Evolutionary conservation across 2,888 invertebrate species (phyloP), one percentile per base, ranked within the genome.

Genomic region (Hecatera dysodea): DNA sequence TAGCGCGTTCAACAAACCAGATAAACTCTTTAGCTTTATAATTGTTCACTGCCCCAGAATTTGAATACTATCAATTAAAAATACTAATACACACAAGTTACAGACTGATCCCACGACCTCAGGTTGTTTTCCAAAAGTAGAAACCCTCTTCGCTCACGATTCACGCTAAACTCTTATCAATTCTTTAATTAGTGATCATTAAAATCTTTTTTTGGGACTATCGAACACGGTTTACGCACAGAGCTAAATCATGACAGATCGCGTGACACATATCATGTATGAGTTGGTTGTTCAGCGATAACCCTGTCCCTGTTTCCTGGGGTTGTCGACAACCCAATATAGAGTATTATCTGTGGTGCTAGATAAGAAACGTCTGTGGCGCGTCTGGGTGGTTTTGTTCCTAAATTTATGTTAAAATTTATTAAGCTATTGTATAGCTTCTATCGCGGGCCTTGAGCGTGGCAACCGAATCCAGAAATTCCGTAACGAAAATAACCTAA

Each of bases 131-230:
- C 29, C 29, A 11, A 29, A 3, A 11, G 0, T 6, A 55, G 33
- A 33, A 55, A n/a, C 0, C 33, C 55, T 1, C 55, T 1, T 53
- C 9, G 27, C 11, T 55, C 55, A 39, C 39, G 39, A 39, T 12
- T 39, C 39, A 33, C 55, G 53, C 2, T 12, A 11, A 19, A 9
- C 4, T 6, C 29, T 53, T 53, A 55, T 55, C 55, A 55, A 55
- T 55, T 55, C 55, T 55, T 55, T 33, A 55, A 55, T 55, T 55
- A 55, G 55, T 55, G 55, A 55, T n/a, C 33, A 55, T 55, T 55
- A 33, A 55, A 53, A 55, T 11, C 1, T 53, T 24, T 36, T 5
- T n/a, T 57, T 39, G 36, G 19, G 42, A 19, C 17, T 22, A 57
- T 8, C 24, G 4, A 17, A 36, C 57, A 57, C 39, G 57, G 3